A percentile compares a stretch with the other conserved stretches of the same genome.
Evolutionary conservation across 2,888 invertebrate genomes (phyloP).

Genomic region (Ethmia dodecea): DNA sequence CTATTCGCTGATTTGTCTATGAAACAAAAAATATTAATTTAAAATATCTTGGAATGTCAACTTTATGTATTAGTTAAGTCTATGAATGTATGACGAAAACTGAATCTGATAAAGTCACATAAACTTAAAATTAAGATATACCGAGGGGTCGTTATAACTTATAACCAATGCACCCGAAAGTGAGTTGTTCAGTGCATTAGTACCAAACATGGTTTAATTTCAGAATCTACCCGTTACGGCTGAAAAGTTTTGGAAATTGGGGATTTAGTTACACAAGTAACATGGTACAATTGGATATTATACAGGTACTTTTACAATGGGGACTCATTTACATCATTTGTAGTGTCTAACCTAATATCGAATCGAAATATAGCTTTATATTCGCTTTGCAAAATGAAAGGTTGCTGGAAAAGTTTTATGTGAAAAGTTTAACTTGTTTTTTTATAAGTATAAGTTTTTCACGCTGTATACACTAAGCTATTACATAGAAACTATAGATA

Average conservation of each 20-base stretch:
- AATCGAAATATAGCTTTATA: constrained; percentile 27
- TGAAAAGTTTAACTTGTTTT: too few species aligned
- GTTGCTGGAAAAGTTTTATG: too few species aligned
- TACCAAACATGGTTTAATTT: constrained; percentile 63
- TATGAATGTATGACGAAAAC: too few species aligned
- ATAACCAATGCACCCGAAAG: too few species aligned
- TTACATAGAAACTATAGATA: constrained; percentile 8
- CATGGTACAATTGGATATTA: constrained; percentile 70
- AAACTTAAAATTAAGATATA: too few species aligned
- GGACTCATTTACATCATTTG: constrained; percentile 41
- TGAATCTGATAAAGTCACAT: too few species aligned
- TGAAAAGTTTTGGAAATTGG: constrained; percentile 63
- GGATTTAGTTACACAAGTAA: constrained; percentile 54
- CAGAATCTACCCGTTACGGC: constrained; percentile 63
- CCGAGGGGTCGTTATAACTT: too few species aligned
- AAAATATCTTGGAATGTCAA: too few species aligned
- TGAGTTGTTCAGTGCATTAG: constrained; percentile 42
- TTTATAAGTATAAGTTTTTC: constrained; percentile 1
- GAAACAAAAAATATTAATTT: too few species aligned
- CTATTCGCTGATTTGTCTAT: too few species aligned
- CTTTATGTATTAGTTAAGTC: too few species aligned
- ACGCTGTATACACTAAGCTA: too few species aligned
- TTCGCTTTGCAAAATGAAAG: constrained; percentile 27
- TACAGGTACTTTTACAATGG: constrained; percentile 64
- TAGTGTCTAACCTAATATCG: constrained; percentile 5